Percentiles rank a stretch among this genome's conserved stretches.
phyloP scores from a whole-genome alignment of 2,888 invertebrate genomes.

The Cosmia trapezina region DNA sequence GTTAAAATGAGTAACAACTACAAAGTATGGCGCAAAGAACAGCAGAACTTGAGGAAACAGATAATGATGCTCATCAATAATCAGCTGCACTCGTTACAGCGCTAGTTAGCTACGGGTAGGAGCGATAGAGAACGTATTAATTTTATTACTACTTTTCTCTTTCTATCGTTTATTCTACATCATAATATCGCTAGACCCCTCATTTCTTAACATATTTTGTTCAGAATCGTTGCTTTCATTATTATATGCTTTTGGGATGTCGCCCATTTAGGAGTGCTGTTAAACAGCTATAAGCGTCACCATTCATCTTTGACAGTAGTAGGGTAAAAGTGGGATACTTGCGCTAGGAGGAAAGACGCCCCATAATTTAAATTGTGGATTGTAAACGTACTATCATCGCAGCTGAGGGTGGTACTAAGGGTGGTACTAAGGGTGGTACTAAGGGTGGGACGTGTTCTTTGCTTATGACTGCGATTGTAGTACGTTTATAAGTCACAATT shows the following conservation, averaged over 20 bases:
- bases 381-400: too few relatives aligned
- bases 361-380: too few relatives aligned
- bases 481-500: too few relatives aligned
- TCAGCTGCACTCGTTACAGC: constrained; percentile 39
- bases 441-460: too few relatives aligned
- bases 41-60: constrained; percentile 44
- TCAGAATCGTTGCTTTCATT: neutral
- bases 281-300: neutral
- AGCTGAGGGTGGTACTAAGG: too few relatives aligned
- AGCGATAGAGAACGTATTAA: neutral
- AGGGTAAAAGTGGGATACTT: too few relatives aligned
- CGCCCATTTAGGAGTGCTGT: neutral
- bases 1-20: constrained; percentile 55
- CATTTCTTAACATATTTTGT: neutral
- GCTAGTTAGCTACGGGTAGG: neutral
- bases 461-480: too few relatives aligned
- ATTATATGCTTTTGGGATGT: too few relatives aligned
- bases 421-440: too few relatives aligned
- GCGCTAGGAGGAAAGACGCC: too few relatives aligned
- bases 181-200: neutral
- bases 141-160: neutral
- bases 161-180: neutral
- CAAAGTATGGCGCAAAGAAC: constrained; percentile 38
- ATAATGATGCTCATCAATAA: constrained; percentile 61
- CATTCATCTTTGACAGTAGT: neutral